Evolutionary conservation across 2,888 invertebrate species (phyloP).

Genomic region (Trissonchulus sp.): DNA sequence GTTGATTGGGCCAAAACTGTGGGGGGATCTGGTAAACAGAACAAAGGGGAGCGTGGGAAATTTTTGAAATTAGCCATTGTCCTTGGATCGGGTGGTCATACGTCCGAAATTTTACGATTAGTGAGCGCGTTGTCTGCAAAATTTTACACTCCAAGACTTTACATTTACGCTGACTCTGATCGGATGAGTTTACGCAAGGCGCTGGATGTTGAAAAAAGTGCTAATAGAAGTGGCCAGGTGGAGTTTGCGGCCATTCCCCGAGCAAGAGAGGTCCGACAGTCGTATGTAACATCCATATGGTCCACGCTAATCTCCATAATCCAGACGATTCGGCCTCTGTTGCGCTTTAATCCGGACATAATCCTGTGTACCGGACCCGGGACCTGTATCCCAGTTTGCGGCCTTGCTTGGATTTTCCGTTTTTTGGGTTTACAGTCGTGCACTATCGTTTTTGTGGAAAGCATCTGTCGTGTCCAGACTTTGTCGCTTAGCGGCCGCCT

Average conservation of each 20-base stretch:
- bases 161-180: slow-evolving; percentile 62
- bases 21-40: too few species aligned
- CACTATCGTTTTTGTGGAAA: slow-evolving; percentile 83
- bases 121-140: slow-evolving; percentile 59
- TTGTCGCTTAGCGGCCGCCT: slow-evolving; percentile 83
- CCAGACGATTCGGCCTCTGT: slow-evolving; percentile 65
- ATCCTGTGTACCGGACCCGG: slow-evolving; percentile 92
- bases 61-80: too few species aligned
- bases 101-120: slow-evolving; percentile 81
- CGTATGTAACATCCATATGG: slow-evolving; percentile 69
- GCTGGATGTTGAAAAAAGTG: slow-evolving; percentile 50
- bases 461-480: slow-evolving; percentile 81
- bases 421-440: slow-evolving; percentile 55
- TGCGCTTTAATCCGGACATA: slow-evolving; percentile 65
- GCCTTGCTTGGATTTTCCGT: slow-evolving; percentile 66
- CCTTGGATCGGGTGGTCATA: slow-evolving; percentile 71
- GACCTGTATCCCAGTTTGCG: slow-evolving; percentile 84
- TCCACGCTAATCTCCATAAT: slow-evolving; percentile 70
- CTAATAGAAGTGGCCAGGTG: slow-evolving; percentile 37
- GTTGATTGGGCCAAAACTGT: too few species aligned
- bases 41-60: too few species aligned
- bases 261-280: slow-evolving; percentile 76
- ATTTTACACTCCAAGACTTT: slow-evolving; percentile 36
- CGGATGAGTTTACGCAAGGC: slow-evolving; percentile 68
- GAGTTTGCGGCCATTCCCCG: slow-evolving; percentile 64